Percentiles rank a stretch among this genome's conserved stretches.
These are phyloP conservation scores for Sphaerophoria rueppellii DNA, from an alignment of 2,888 invertebrate genomes.

Conservation along the genomic window DNA sequence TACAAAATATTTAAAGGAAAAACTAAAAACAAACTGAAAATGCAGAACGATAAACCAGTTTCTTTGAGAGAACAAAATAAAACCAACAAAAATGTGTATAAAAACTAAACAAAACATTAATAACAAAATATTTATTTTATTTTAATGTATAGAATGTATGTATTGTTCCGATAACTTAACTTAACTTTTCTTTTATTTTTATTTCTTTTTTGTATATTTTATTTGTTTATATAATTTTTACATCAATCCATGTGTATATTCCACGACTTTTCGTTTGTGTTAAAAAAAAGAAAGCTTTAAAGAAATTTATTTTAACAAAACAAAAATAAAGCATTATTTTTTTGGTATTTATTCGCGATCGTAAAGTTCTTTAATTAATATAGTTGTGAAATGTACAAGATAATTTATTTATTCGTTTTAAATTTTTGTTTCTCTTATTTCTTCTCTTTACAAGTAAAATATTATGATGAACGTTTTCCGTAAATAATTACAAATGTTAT, in stretches of 20 bases:
- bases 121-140: conserved; percentile 75
- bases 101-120: conserved; percentile 55
- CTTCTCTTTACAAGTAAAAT: conserved; percentile 35
- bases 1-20: conserved; percentile 42
- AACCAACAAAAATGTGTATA: conserved; percentile 49
- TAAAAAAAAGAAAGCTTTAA: conserved; percentile 52
- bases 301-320: conserved; percentile 16
- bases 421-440: conserved; percentile 37
- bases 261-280: conserved; percentile 52
- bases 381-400: conserved; percentile 67
- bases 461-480: conserved; percentile 31
- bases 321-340: conserved; percentile 28
- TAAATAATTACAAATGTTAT: conserved; percentile 49
- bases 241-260: conserved; percentile 66
- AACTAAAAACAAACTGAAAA: conserved; percentile 39
- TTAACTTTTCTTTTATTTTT: conserved; percentile 69
- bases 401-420: conserved; percentile 70
- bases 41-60: conserved; percentile 53
- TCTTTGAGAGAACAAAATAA: conserved; percentile 65
- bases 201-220: conserved; percentile 54
- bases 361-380: conserved; percentile 21
- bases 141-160: conserved; percentile 75
- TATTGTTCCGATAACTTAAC: conserved; percentile 74
- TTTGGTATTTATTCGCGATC: conserved; percentile 64
- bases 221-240: conserved; percentile 51